These are phyloP conservation scores for Melitaea athalia DNA, from an alignment of 2,888 invertebrate species.

Conservation along the genomic window DNA sequence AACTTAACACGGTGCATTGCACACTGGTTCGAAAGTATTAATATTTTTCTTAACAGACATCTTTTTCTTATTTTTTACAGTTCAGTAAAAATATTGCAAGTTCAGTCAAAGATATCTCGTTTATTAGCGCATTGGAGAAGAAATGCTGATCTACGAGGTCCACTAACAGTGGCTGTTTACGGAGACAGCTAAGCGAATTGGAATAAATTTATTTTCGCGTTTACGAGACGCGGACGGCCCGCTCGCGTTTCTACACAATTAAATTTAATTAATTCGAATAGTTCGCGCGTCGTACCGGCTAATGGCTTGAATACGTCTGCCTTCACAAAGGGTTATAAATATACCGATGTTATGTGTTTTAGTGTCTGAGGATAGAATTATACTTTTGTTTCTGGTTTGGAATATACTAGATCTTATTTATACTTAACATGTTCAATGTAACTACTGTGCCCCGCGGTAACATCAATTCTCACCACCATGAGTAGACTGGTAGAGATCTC, in stretches of 20 bases:
- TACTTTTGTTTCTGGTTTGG: slow-evolving; percentile 23
- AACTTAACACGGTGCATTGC: too few species aligned
- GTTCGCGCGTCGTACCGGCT: slow-evolving; percentile 71
- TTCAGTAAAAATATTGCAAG: background rate
- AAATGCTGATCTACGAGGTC: slow-evolving; percentile 13
- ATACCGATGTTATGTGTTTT: slow-evolving; percentile 43
- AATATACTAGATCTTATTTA: background rate
- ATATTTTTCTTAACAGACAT: too few species aligned
- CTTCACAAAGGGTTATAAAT: slow-evolving; percentile 68
- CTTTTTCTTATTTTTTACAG: background rate
- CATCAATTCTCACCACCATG: too few species aligned
- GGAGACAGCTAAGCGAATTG: slow-evolving; percentile 46
- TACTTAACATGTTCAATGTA: too few species aligned
- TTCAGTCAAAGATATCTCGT: background rate
- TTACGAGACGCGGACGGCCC: slow-evolving; percentile 54
- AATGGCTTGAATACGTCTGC: slow-evolving; percentile 72
- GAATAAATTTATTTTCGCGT: slow-evolving; percentile 55
- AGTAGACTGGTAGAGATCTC: too few species aligned
- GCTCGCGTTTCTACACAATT: slow-evolving; percentile 73
- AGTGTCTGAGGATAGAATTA: slow-evolving; percentile 32
- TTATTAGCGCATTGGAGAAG: background rate
- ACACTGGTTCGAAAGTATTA: too few species aligned
- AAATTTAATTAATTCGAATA: slow-evolving; percentile 81
- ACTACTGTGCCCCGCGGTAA: too few species aligned
- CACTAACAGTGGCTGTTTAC: slow-evolving; percentile 42